Evolutionary conservation across 2,797 vertebrate species (phyloP).

Genomic region (Pseudotriccus pelzelni): DNA sequence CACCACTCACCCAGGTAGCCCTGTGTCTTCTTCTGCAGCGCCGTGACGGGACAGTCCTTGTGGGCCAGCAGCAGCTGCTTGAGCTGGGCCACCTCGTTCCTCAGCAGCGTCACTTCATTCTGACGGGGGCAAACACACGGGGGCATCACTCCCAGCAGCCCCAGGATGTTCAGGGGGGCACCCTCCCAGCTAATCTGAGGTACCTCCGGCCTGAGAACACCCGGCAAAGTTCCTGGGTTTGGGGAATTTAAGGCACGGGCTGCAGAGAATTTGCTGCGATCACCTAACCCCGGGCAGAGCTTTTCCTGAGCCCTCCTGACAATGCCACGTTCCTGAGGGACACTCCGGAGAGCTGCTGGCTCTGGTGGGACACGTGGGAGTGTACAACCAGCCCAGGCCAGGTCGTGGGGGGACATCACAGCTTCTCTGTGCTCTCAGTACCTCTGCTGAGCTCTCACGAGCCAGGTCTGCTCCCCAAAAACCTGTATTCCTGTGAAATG

Average conservation of each 20-base stretch:
- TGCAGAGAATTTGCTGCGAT: neutral
- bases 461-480: neutral
- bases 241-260: neutral
- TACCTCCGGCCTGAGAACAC: rapidly evolving
- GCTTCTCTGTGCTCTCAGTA: neutral
- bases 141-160: neutral
- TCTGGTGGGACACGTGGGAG: neutral
- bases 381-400: neutral
- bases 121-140: slow-evolving; percentile 48
- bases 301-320: neutral
- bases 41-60: slow-evolving; percentile 98
- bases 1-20: slow-evolving; percentile 87
- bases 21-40: slow-evolving; percentile 91
- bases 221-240: neutral
- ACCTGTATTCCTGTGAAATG: rapidly evolving
- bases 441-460: neutral
- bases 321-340: neutral
- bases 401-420: neutral
- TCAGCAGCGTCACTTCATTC: slow-evolving; percentile 95
- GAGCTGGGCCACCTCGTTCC: slow-evolving; percentile 96
- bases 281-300: neutral
- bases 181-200: neutral
- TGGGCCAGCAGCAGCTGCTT: slow-evolving; percentile 98
- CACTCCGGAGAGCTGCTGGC: rapidly evolving
- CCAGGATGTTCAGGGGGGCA: rapidly evolving